phyloP scores from a whole-genome alignment of 2,888 invertebrate species.

The Apamea epomidion region DNA sequence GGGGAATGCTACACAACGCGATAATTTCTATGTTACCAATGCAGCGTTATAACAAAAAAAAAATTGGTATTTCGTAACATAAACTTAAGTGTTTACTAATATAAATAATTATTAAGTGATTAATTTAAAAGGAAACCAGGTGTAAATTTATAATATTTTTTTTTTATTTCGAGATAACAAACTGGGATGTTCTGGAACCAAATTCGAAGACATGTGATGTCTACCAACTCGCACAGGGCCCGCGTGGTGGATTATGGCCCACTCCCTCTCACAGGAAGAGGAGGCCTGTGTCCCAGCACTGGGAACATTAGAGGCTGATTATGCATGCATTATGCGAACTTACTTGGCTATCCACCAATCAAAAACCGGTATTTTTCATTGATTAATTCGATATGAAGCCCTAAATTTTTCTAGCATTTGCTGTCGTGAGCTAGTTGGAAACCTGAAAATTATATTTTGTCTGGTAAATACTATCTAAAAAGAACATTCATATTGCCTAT shows the following conservation, averaged over 20 bases:
- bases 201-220: neutral
- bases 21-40: neutral
- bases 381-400: neutral
- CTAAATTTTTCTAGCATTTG: neutral
- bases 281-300: neutral
- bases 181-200: neutral
- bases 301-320: neutral
- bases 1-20: neutral
- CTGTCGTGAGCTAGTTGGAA: too few species aligned
- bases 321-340: neutral
- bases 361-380: neutral
- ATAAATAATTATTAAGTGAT: neutral
- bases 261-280: neutral
- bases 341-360: neutral
- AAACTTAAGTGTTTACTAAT: neutral
- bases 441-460: neutral
- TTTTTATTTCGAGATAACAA: neutral
- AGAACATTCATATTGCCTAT: neutral
- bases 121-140: neutral
- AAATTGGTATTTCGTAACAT: neutral
- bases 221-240: neutral
- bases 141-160: neutral
- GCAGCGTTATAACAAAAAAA: neutral
- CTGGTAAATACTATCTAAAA: neutral
- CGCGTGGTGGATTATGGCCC: neutral